Evolutionary conservation across 2,113 vertebrate species (phyloP).

Genomic region (Trachemys scripta): DNA sequence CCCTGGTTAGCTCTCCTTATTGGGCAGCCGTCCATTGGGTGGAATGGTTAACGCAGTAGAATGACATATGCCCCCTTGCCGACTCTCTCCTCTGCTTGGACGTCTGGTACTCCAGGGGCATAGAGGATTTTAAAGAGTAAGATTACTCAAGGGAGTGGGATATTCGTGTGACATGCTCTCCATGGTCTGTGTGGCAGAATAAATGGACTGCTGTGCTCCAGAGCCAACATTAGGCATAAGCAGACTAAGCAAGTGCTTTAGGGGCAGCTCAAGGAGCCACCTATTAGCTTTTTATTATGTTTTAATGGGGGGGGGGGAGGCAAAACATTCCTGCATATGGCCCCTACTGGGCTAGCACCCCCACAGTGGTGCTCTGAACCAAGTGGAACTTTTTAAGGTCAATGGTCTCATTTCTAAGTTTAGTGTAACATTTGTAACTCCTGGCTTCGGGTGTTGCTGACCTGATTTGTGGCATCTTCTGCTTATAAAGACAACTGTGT

Average conservation of each 20-base stretch:
- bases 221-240: background rate
- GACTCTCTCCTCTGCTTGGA: background rate
- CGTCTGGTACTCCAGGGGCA: no score
- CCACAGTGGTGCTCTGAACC: background rate
- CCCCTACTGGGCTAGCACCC: background rate
- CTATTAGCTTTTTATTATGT: background rate
- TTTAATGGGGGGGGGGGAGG: background rate
- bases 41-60: background rate
- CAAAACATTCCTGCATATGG: background rate
- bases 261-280: background rate
- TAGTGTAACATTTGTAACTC: background rate
- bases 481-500: conserved; percentile 5
- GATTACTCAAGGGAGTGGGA: background rate
- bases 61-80: background rate
- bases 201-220: background rate
- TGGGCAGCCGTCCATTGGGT: background rate
- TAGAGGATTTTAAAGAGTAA: background rate
- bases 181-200: background rate
- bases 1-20: background rate
- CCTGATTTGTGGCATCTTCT: background rate
- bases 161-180: background rate
- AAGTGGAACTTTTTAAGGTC: background rate
- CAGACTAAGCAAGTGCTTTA: background rate
- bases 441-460: background rate
- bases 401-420: conserved; percentile 9